Base-by-base conservation (phyloP, 1,140 invertebrate genomes). In the Andricus grossulariae region DNA sequence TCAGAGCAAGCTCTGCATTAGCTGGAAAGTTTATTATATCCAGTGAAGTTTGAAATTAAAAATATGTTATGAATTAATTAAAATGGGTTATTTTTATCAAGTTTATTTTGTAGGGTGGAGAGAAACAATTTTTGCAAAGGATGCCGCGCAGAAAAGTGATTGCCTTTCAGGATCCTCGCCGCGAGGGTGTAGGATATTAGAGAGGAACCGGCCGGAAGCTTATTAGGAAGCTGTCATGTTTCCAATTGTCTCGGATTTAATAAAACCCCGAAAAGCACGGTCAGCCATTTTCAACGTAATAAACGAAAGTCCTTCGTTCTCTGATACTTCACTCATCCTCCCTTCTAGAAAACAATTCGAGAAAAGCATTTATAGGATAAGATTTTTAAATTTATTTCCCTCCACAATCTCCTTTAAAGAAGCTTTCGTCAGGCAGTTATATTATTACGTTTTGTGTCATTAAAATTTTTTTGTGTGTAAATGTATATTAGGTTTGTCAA, bases 181-280 rank as follows among this genome's bases (percentile, higher is more conserved):
- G 25, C 13, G 45, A 77, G 72, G 50, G 45, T 32, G 45, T 50
- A 57, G 45, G 52, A 77, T 70, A 76, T 45, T 50, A 74, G 71
- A 79, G 77, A 77, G 76, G 72, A 77, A 79, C 57, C 70, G 39
- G 71, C 70, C 54, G 75, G 60, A 84, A 81, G 80, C 81, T 83
- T 83, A 83, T 84, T 79, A 82, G 82, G 81, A 79, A 79, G 72
- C 80, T 78, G 75, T 71, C 78, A 77, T 84, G 78, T 84, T 84
- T 84, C 78, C 83, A 82, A 83, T 84, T 82, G 82, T 82, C 83
- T 81, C 77, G 79, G 79, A 83, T 84, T 84, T 80, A 83, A 84
- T 82, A 84, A 84, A 84, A 81, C 54, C 74, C 55, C 55, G 54
- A 79, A 80, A 73, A 80, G 80, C 80, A 32, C 78, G 75, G 78